Conservation (phyloP, 2,113 vertebrate genomes). For the Stomatorhinus ivindoensis region DNA sequence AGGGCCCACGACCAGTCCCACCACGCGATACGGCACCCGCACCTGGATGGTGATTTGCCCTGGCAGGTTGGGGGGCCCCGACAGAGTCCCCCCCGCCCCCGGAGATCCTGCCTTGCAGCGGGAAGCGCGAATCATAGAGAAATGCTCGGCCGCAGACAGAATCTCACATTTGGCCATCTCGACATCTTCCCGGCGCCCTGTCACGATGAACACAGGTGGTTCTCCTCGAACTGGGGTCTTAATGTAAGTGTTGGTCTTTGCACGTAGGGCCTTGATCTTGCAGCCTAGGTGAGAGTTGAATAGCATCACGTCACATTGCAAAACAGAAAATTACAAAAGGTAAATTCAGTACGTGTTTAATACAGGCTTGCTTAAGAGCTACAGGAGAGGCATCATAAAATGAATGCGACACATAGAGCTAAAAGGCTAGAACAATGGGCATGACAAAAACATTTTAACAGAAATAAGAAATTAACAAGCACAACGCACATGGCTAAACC, state of each 20-base stretch:
- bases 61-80: conserved; percentile 80
- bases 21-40: conserved; percentile 89
- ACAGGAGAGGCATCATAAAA: background rate
- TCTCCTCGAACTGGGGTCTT: conserved; percentile 91
- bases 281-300: conserved; percentile 62
- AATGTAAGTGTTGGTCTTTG: conserved; percentile 97
- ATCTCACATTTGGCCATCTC: conserved; percentile 96
- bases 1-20: conserved; percentile 90
- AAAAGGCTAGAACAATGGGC: background rate
- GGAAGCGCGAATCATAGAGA: conserved; percentile 89
- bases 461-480: background rate
- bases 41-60: conserved; percentile 97
- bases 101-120: conserved; percentile 67
- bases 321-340: background rate
- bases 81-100: conserved; percentile 54
- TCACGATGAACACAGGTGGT: conserved; percentile 91
- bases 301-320: background rate
- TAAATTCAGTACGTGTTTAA: background rate
- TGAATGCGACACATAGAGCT: background rate
- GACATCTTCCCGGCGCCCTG: conserved; percentile 87
- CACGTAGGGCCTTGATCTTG: conserved; percentile 93
- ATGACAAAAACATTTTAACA: background rate
- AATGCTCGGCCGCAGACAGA: conserved; percentile 87
- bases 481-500: background rate
- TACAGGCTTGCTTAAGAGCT: background rate